Evolutionary conservation across 2,797 vertebrate genomes (phyloP).

Genomic region (Dendrocincla tyrannina): DNA sequence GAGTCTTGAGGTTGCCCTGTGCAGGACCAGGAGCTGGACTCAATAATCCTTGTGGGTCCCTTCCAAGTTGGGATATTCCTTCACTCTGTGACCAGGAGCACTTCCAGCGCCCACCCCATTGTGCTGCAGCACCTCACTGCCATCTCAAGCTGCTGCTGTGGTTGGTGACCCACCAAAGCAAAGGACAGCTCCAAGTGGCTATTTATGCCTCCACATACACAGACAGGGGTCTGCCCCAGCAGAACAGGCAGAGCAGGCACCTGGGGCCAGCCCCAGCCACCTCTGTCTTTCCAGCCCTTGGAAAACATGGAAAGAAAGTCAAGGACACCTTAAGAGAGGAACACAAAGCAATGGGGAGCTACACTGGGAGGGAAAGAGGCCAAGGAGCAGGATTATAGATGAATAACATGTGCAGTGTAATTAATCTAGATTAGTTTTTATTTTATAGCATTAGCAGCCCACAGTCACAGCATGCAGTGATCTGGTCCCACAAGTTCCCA

Average conservation of each 20-base stretch:
- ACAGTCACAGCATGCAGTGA: neutral
- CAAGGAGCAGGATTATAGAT: neutral
- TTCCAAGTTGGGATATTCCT: neutral
- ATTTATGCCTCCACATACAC: fast-evolving
- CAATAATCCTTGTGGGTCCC: neutral
- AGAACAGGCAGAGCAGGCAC: fast-evolving
- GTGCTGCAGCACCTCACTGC: neutral
- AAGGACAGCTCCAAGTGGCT: neutral
- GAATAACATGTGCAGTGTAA: neutral
- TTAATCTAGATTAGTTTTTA: constrained; percentile 46
- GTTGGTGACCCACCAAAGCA: neutral
- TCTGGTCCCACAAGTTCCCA: neutral
- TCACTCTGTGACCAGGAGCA: neutral
- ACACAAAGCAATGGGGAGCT: neutral
- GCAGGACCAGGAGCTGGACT: neutral
- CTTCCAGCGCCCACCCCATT: neutral
- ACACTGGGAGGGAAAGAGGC: neutral
- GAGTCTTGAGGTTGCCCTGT: neutral
- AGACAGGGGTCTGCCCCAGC: fast-evolving
- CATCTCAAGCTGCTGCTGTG: fast-evolving
- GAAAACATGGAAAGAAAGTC: neutral
- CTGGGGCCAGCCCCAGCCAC: neutral
- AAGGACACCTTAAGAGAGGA: neutral
- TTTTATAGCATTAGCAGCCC: constrained; percentile 21
- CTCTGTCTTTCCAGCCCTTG: neutral